Evolutionary conservation across 2,113 vertebrate species (phyloP).

Genomic region (Monarcha castaneiventris): DNA sequence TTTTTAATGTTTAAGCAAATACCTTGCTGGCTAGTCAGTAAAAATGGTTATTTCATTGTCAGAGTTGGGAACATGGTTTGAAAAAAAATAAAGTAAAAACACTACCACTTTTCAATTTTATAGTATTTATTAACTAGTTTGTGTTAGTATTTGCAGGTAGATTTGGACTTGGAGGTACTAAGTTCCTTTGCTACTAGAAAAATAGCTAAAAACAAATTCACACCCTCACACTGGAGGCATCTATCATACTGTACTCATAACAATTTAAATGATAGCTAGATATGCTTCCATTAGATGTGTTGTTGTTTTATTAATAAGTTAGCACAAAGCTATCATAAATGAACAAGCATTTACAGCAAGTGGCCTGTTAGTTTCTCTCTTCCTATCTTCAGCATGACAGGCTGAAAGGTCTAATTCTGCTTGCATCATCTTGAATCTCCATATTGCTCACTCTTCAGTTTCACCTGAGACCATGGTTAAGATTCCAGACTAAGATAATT

Average conservation of each 20-base stretch:
- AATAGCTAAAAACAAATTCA: neutral
- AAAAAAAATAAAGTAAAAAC: neutral
- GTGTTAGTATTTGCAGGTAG: neutral
- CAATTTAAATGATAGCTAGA: neutral
- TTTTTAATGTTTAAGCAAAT: neutral
- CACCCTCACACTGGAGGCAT: neutral
- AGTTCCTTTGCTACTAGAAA: neutral
- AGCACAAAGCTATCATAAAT: neutral
- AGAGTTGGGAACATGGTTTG: neutral
- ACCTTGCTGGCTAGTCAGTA: neutral
- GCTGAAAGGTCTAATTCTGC: constrained; percentile 1
- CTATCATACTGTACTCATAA: neutral
- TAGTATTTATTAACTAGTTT: neutral
- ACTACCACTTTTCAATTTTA: neutral
- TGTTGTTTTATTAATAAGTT: constrained; percentile 11
- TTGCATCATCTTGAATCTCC: neutral
- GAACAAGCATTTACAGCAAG: neutral
- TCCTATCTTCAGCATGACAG: neutral
- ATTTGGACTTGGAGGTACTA: neutral
- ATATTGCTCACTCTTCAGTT: constrained; percentile 25
- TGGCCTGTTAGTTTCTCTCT: neutral
- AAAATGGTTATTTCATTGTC: neutral
- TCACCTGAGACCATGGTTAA: constrained; percentile 4
- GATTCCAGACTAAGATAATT: neutral
- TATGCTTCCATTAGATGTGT: neutral